Evolutionary conservation across 2,797 vertebrate genomes (phyloP), one percentile per base, ranked within the genome.

Genomic region (Staurois parvus): DNA sequence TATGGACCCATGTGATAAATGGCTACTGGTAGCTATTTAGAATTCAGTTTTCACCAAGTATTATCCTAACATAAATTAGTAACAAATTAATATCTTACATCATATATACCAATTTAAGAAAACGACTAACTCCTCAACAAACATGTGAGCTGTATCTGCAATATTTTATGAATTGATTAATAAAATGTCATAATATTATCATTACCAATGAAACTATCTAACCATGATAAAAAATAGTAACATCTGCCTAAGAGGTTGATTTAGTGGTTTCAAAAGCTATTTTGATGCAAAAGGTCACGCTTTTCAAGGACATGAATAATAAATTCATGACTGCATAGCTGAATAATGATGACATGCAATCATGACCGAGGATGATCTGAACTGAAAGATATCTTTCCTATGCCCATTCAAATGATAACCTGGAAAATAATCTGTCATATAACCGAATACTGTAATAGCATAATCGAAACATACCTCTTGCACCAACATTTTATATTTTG

Each of bases 291-390:
- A 80, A 81, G 79, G 67, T 81, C 68, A 72, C 26, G 29, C 45
- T 59, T 80, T 80, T 80, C 66, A 80, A 81, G 67, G 68, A 59
- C 79, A 59, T 80, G 26, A 70, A 72, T 81, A 52, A 81, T 80
- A 48, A 69, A 72, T 81, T 81, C 68, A 81, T 72, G 68, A 59
- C 13, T 81, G 67, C 68, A 81, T 59, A 81, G 79, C 21, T 81
- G 79, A 81, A 72, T 81, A 81, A 81, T 72, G 79, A 59, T 81
- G 79, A 72, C 79, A 81, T 72, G 30, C 68, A 72, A 34, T 72
- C 67, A 69, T 56, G 67, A n/a, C 77, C 69, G 42, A 72, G 48
- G 48, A 29, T 81, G 48, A 81, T 81, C 12, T 81, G 67, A 37
- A 19, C 19, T 56, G 48, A 81, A 72, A 70, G 48, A 72, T 70